phyloP scores from a whole-genome alignment of 2,888 invertebrate species.

The Pachydiplax longipennis region DNA sequence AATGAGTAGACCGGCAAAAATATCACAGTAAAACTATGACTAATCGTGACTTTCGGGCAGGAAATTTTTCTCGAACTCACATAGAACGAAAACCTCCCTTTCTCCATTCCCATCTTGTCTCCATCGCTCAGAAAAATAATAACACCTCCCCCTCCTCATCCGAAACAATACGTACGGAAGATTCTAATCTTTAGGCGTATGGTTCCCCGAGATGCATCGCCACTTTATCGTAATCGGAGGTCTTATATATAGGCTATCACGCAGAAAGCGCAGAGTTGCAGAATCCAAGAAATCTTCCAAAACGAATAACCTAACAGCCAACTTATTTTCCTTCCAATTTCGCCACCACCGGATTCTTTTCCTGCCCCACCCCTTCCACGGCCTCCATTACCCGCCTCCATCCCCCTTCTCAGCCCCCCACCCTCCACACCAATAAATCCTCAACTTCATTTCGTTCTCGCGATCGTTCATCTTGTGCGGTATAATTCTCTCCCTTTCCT shows the following conservation, averaged over 20 bases:
- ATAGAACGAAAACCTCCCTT: neutral
- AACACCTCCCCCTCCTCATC: neutral
- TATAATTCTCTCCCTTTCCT: slow-evolving; percentile 26
- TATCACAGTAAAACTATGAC: no score
- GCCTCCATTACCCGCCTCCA: neutral
- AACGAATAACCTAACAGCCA: slow-evolving; percentile 42
- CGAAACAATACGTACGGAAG: slow-evolving; percentile 27
- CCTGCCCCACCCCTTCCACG: slow-evolving; percentile 57
- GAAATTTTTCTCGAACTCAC: neutral
- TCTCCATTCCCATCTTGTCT: neutral
- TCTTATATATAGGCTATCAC: slow-evolving; percentile 38
- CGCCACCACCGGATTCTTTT: slow-evolving; percentile 74
- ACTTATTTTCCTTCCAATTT: slow-evolving; percentile 45
- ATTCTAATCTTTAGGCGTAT: slow-evolving; percentile 37
- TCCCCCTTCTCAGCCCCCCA: neutral
- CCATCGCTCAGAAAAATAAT: neutral
- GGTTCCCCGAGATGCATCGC: slow-evolving; percentile 19
- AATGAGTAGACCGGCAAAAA: no score
- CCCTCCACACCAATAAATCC: slow-evolving; percentile 31
- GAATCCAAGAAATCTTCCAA: slow-evolving; percentile 44
- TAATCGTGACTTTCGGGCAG: neutral
- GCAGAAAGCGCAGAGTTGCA: slow-evolving; percentile 22
- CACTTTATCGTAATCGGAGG: slow-evolving; percentile 42
- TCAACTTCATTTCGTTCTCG: slow-evolving; percentile 44
- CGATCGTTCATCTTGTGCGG: slow-evolving; percentile 39